Base-by-base conservation (phyloP, 1,140 invertebrate species). In the Drosophila pruinosa region DNA sequence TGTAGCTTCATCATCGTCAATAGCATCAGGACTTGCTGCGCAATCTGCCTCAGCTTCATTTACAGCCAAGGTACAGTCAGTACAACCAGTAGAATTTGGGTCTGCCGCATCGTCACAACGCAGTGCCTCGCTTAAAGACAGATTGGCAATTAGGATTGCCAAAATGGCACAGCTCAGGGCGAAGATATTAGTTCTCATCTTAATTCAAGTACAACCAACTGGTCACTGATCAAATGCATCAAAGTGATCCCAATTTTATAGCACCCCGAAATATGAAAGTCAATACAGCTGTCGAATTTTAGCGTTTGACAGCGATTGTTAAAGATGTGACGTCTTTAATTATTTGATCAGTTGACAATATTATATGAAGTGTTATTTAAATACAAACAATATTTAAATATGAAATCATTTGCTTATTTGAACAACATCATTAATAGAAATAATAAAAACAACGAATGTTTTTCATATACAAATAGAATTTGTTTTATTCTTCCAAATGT, bases 271-370 rank as follows among this genome's bases (percentile, higher is more conserved):
- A 15, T 36, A 4, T 12, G 3, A 1, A 62, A 28, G n/a, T 62
- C 22, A 28, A 62, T 10, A 62, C 45, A 62, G 58, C 34, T 62
- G 54, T 8, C 54, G 43, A 43, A 43, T 26, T 24, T 17, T 36
- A 7, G 21, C 6, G 12, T 12, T 50, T 12, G n/a, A 24, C 43
- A 45, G 15, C 24, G 15, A 14, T 36, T 34, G 38, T 34, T 1
- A 43, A 7, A 62, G 58, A 50, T 31, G 45, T 50, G 45, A 50
- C 10, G 39, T 7, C 38, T 34, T 38, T 47, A 1, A 1, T 28
- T 61, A 7, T 61, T 62, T 62, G 22, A 28, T 19, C 59, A 62
- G 59, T 50, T 52, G 59, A 14, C 1, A 12, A 4, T n/a, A 5
- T 24, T 22, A 4, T 2, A 45, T n/a, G 3, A 2, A 5, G 4